These are phyloP conservation scores for Cotesia glomerata DNA, from an alignment of 1,140 invertebrate species.

Conservation along the genomic window DNA sequence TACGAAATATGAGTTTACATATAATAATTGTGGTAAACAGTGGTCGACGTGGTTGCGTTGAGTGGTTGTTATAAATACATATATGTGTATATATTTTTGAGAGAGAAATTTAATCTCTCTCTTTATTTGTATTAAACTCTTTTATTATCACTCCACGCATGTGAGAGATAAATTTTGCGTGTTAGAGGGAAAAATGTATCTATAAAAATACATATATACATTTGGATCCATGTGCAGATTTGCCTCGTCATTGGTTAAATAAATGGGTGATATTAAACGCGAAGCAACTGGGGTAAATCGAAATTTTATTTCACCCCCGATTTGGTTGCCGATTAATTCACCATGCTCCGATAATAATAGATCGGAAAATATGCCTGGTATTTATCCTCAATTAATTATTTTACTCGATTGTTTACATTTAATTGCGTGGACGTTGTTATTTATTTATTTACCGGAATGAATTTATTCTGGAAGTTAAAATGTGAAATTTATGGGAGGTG, in stretches of 20 bases:
- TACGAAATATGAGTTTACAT: constrained; percentile 48
- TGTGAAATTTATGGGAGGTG: background rate
- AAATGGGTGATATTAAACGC: constrained; percentile 4
- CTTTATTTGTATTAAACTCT: background rate
- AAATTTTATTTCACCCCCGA: constrained; percentile 28
- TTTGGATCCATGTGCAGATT: background rate
- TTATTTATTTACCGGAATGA: background rate
- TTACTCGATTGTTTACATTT: background rate
- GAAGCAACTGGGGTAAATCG: constrained; percentile 7
- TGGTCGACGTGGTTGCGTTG: constrained; percentile 39
- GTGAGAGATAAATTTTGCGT: background rate
- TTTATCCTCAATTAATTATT: constrained; percentile 12
- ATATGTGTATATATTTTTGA: background rate
- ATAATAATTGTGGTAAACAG: constrained; percentile 62
- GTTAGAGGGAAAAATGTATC: background rate
- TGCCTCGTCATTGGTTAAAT: no score
- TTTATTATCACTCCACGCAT: background rate
- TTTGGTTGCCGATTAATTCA: constrained; percentile 4
- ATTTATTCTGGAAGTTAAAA: background rate
- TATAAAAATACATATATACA: constrained; percentile 8
- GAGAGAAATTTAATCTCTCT: constrained; percentile 3
- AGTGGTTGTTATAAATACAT: constrained; percentile 2
- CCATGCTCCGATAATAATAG: constrained; percentile 12
- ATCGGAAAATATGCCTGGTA: constrained; percentile 23
- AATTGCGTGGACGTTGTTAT: background rate